Evolutionary conservation across 1,140 invertebrate species (phyloP).

Genomic region (Hetaerina americana): DNA sequence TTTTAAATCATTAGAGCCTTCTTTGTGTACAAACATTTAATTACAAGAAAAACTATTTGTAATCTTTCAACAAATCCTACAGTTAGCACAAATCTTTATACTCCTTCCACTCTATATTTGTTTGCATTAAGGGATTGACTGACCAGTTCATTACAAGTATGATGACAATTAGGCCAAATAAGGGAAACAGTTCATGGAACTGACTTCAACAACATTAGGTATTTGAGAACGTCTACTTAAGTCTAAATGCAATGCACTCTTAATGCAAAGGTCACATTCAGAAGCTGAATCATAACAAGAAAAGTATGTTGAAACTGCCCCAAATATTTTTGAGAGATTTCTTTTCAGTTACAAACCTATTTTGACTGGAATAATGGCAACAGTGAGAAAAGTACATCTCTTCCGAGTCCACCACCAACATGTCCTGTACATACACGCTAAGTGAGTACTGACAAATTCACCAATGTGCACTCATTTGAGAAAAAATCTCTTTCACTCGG

Average conservation of each 20-base stretch:
- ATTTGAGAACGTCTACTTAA: background rate
- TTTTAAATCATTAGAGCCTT: background rate
- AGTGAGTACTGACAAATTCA: no score
- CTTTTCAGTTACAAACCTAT: background rate
- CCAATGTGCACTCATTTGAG: no score
- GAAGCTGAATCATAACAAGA: slow-evolving; percentile 7
- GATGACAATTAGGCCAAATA: slow-evolving; percentile 5
- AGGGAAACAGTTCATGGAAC: slow-evolving; percentile 8
- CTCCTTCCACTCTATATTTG: background rate
- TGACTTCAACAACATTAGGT: slow-evolving; percentile 6
- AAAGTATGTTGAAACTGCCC: slow-evolving; percentile 1
- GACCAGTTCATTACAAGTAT: background rate
- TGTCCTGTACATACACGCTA: no score
- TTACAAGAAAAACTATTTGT: background rate
- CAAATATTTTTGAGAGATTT: background rate
- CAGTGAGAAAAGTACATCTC: background rate
- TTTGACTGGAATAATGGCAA: slow-evolving; percentile 1
- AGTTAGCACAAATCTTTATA: background rate
- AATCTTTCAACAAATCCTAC: background rate
- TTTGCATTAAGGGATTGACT: background rate
- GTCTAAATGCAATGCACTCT: slow-evolving; percentile 4
- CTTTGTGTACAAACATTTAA: slow-evolving; percentile 5
- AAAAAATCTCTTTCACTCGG: no score
- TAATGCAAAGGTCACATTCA: slow-evolving; percentile 4
- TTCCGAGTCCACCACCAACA: background rate